A percentile compares a stretch with the other conserved stretches of the same genome.
Evolutionary conservation across 2,797 vertebrate species (phyloP).

Genomic region (Crocodylus rhombifer): DNA sequence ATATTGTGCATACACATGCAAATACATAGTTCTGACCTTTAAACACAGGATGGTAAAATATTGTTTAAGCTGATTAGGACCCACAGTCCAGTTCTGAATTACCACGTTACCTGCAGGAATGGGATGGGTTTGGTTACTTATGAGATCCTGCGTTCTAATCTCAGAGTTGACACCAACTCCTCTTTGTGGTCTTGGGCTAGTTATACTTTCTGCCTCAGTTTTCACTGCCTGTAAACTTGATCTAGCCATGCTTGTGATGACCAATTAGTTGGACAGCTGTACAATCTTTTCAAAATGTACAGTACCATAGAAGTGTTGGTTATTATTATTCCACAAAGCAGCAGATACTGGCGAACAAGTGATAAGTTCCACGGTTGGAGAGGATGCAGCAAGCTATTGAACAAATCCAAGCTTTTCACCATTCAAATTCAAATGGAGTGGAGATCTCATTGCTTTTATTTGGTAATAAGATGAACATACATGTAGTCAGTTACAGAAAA

Average conservation of each 20-base stretch:
- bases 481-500: conserved; percentile 69
- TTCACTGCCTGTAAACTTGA: background rate
- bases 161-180: background rate
- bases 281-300: background rate
- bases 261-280: background rate
- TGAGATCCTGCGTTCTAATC: background rate
- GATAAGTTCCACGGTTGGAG: background rate
- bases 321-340: background rate
- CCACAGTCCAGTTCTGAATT: background rate
- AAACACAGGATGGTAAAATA: background rate
- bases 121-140: background rate
- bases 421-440: conserved; percentile 47
- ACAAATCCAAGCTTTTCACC: conserved; percentile 21
- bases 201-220: background rate
- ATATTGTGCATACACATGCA: too few relatives aligned
- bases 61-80: background rate
- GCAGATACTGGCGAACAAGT: background rate
- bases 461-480: conserved; percentile 71
- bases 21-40: background rate
- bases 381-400: background rate
- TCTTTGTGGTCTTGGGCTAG: rapidly evolving
- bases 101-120: background rate
- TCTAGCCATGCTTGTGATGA: background rate
- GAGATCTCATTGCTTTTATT: conserved; percentile 75
- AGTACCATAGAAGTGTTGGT: background rate